Evolutionary conservation across 1,140 invertebrate genomes (phyloP), one percentile per base, ranked within the genome.

Genomic region (Helicoverpa armigera): DNA sequence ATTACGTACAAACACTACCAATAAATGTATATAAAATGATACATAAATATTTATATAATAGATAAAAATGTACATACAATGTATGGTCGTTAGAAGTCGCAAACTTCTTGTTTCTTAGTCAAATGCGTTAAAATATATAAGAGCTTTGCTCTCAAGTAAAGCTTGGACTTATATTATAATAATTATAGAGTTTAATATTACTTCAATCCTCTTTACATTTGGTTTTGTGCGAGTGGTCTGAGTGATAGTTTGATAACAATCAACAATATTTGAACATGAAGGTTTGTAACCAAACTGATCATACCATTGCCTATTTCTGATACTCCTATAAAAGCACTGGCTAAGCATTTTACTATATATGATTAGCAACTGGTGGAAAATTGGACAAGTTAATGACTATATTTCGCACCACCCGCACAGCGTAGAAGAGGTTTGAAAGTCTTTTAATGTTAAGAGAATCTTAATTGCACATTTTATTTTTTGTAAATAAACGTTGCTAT

Each of bases 1-100:
- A 76, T 76, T 76, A 76, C 73, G 58, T 76, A 76, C 73, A 76
- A 76, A 76, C 23, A 61, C 58, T 76, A 76, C 16, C 18, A 14
- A 50, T 76, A 76, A 76, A 48, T 63, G 73, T 76, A 53, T 76
- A 72, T 73, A 23, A 56, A 73, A 76, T 76, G 11, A 61, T 76
- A 63, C 48, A 61, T 61, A 61, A 70, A 75, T 50, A 75, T 50
- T 43, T 75, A 50, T 23, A 16, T 70, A 53, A 74, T 75, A 50
- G 31, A 16, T 70, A 53, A 74, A 73, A 74, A 74, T 18, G 43
- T 56, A 48, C 31, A 61, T 61, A 75, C 48, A 56, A 72, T 72
- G 50, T 60, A 61, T 75, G 73, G 73, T 75, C 73, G 53, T 61
- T 61, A 29, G 56, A 75, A 75, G 16, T 75, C 23, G 54, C 43